These are phyloP conservation scores for Paracyclopina nana DNA, from an alignment of 1,140 invertebrate species.

Conservation along the genomic window DNA sequence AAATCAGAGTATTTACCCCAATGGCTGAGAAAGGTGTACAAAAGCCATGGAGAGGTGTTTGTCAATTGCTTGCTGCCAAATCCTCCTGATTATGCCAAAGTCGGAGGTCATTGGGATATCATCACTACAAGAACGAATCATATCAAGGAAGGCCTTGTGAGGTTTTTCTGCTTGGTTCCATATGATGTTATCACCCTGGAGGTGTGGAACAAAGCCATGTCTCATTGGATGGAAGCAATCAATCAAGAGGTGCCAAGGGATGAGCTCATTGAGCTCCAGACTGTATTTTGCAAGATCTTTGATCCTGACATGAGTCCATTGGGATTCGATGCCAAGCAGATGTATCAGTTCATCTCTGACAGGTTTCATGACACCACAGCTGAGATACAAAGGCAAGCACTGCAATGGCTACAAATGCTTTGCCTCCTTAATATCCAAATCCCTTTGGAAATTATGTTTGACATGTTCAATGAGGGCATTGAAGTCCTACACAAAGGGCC, in stretches of 20 bases:
- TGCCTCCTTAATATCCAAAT: slow-evolving; percentile 62
- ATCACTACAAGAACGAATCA: slow-evolving; percentile 18
- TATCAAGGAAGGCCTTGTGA: slow-evolving; percentile 54
- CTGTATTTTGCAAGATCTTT: slow-evolving; percentile 38
- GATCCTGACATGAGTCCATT: slow-evolving; percentile 87
- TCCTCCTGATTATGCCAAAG: slow-evolving; percentile 67
- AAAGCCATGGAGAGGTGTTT: slow-evolving; percentile 68
- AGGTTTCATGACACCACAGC: slow-evolving; percentile 63
- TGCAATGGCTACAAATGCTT: slow-evolving; percentile 77
- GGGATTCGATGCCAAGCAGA: slow-evolving; percentile 73
- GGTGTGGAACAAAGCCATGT: slow-evolving; percentile 95
- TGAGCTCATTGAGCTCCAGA: slow-evolving; percentile 72
- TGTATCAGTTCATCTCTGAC: slow-evolving; percentile 82
- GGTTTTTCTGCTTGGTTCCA: slow-evolving; percentile 84
- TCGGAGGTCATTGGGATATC: slow-evolving; percentile 34
- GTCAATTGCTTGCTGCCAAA: slow-evolving; percentile 63
- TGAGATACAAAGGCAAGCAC: slow-evolving; percentile 73
- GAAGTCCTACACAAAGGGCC: too few relatives aligned
- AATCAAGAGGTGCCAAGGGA: slow-evolving; percentile 81
- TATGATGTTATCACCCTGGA: slow-evolving; percentile 90
- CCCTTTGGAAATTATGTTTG: slow-evolving; percentile 58
- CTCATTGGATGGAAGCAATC: slow-evolving; percentile 94
- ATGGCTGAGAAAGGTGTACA: slow-evolving; percentile 68
- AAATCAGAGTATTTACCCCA: slow-evolving; percentile 79
- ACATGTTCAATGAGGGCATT: slow-evolving; percentile 42